Percentiles rank a stretch among this genome's conserved stretches.
Evolutionary conservation across 37 sponge, comb jelly and placozoan species (phyloP).

Genomic region (Theonella swinhoei): DNA sequence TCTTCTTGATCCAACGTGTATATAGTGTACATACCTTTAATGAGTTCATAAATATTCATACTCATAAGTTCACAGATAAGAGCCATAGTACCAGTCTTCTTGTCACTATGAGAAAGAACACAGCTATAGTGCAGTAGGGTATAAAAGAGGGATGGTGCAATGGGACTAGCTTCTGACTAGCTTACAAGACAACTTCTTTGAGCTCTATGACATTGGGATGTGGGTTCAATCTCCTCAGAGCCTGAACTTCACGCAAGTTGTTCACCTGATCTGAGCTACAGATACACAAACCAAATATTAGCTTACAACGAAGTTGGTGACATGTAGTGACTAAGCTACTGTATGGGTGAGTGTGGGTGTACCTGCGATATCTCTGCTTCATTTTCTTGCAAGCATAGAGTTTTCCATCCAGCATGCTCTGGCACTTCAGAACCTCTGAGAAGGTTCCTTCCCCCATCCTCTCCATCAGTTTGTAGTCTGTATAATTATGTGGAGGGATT

Average conservation of each 20-base stretch:
- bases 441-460: slow-evolving; percentile 99
- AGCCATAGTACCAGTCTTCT: slow-evolving; percentile 68
- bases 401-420: slow-evolving; percentile 87
- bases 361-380: slow-evolving; percentile 95
- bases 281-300: neutral
- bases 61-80: slow-evolving; percentile 97
- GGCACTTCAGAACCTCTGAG: slow-evolving; percentile 97
- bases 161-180: neutral
- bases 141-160: neutral
- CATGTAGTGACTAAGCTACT: neutral
- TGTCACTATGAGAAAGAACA: slow-evolving; percentile 65
- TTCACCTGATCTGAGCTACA: slow-evolving; percentile 91
- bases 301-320: neutral
- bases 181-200: slow-evolving; percentile 96
- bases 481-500: neutral
- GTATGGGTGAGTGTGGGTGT: neutral
- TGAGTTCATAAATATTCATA: slow-evolving; percentile 96
- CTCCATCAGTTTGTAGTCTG: slow-evolving; percentile 88
- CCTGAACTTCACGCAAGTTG: slow-evolving; percentile 94
- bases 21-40: slow-evolving; percentile 76
- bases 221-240: slow-evolving; percentile 90
- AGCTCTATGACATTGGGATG: slow-evolving; percentile 95
- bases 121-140: neutral
- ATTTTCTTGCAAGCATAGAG: slow-evolving; percentile 97
- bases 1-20: neutral